These are phyloP conservation scores for Gasteruption jaculator DNA, from an alignment of 2,888 invertebrate species.

Conservation along the genomic window DNA sequence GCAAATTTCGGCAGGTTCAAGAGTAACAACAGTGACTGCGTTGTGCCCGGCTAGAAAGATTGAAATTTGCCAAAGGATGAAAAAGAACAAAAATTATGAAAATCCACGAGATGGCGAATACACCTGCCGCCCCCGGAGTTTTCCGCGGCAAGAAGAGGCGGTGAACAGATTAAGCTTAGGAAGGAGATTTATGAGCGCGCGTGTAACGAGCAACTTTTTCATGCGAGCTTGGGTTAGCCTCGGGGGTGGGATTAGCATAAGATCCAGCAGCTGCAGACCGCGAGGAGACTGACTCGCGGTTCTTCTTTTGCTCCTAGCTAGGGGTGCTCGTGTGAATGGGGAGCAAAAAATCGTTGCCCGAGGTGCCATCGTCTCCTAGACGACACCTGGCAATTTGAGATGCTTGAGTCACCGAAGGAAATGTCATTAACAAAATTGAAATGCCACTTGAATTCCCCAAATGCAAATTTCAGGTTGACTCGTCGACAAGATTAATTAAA, in stretches of 20 bases:
- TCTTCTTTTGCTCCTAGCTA: no score
- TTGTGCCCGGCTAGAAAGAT: no score
- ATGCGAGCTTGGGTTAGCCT: slow-evolving; percentile 37
- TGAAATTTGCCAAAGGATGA: slow-evolving; percentile 29
- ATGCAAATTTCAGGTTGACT: no score
- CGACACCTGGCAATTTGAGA: no score
- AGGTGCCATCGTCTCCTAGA: not conserved
- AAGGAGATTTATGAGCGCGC: slow-evolving; percentile 45
- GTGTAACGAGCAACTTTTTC: slow-evolving; percentile 47
- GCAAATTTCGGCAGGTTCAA: no score
- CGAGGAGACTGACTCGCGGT: slow-evolving; percentile 21
- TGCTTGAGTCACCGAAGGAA: no score
- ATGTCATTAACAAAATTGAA: no score
- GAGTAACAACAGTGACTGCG: no score
- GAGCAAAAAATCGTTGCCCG: no score
- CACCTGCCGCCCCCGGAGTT: slow-evolving; percentile 37
- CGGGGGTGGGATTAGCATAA: slow-evolving; percentile 46
- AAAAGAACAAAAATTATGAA: slow-evolving; percentile 39
- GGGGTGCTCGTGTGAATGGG: no score
- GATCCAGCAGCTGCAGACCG: slow-evolving; percentile 43
- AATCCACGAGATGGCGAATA: slow-evolving; percentile 30
- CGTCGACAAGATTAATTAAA: no score
- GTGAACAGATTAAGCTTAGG: slow-evolving; percentile 47
- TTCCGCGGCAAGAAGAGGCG: slow-evolving; percentile 28
- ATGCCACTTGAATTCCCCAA: no score